Evolutionary conservation across 2,113 vertebrate species (phyloP), one percentile per base, ranked within the genome.

Genomic region (Recurvirostra avosetta): DNA sequence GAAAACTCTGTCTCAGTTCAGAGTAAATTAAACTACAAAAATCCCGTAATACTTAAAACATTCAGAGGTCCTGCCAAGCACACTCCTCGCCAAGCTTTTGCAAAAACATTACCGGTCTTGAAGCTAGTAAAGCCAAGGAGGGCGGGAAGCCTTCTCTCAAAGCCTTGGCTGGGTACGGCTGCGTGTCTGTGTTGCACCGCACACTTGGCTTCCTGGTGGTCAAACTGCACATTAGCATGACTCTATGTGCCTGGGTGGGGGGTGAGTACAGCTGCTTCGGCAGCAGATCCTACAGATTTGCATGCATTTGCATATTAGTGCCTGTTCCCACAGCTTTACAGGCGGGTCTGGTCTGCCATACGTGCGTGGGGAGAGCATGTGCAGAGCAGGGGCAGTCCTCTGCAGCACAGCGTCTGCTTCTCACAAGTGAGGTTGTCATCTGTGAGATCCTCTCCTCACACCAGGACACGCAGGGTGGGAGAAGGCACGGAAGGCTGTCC

Each of bases 331-430:
- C 9, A n/a, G 85, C 3, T 79, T 53, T 88, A 71, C 72, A 25
- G 4, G 21, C 12, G 36, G n/a, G n/a, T n/a, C 70, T 63, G 86
- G 41, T 9, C 41, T 67, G 70, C 41, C 41, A 7, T 15, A 22
- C 2, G 6, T 22, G 78, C 0, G 0, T 26, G 50, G 78, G 62
- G 38, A 88, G 19, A 58, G 21, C 36, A 12, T 0, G 23, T 27
- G 62, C 66, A 40, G 45, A 70, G 88, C 70, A 55, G 87, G 40
- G 43, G 12, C 19, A 49, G 45, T 10, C 3, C 56, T 34, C 82
- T 61, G 80, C 67, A 79, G 68, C 41, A 14, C 2, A 0, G 23
- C 0, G 0, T n/a, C 73, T 52, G 72, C 67, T 82, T 27, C 76
- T 88, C 27, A 65, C 38, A 78, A 1, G n/a, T 6, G 23, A 65